Conservation (phyloP, 2,113 vertebrate species). For the Holacanthus passer region DNA sequence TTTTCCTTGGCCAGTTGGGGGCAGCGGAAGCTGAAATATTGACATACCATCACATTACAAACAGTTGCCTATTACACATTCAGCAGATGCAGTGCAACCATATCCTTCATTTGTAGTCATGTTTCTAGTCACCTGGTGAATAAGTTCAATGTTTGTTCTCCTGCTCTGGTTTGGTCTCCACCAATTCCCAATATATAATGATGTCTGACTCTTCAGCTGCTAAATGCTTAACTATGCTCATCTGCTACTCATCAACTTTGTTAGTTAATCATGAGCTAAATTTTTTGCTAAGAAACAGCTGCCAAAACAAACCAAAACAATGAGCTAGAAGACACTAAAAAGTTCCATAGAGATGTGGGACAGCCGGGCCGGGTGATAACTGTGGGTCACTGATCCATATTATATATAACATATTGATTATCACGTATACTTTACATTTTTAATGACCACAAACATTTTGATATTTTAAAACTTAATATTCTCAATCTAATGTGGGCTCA, state of each 20-base stretch:
- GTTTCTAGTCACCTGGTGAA: background rate
- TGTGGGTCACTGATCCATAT: background rate
- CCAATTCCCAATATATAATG: background rate
- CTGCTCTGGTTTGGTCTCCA: background rate
- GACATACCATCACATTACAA: background rate
- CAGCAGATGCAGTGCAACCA: background rate
- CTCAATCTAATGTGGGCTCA: too few relatives aligned
- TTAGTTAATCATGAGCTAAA: background rate
- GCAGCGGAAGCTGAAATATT: background rate
- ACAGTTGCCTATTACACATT: background rate
- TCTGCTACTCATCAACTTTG: background rate
- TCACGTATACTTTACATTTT: background rate
- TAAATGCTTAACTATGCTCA: background rate
- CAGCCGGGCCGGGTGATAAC: background rate
- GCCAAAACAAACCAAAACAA: background rate
- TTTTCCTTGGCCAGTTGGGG: background rate
- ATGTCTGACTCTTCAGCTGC: background rate
- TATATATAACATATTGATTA: background rate
- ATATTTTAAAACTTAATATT: background rate
- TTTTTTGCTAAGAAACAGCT: background rate
- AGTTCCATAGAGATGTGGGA: background rate
- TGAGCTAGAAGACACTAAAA: background rate
- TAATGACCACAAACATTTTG: background rate
- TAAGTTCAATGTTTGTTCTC: background rate
- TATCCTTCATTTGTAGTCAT: background rate